Evolutionary conservation across 2,797 vertebrate genomes (phyloP).

Genomic region (Sebastes matsubarae): DNA sequence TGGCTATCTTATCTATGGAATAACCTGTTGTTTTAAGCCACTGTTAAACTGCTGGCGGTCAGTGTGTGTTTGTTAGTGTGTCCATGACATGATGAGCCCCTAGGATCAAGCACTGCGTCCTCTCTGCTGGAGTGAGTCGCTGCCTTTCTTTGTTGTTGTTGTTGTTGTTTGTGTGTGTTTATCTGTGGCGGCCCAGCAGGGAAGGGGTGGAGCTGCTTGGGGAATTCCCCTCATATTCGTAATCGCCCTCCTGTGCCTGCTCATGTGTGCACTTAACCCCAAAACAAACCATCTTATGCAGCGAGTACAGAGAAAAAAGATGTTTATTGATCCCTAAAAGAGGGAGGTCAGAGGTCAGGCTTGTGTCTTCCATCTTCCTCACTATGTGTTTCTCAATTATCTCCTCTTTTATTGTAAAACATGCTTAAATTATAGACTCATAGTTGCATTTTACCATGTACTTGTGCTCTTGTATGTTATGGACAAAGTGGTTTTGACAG

Average conservation of each 20-base stretch:
- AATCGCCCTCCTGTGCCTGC: constrained; percentile 33
- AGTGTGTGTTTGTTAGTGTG: background rate
- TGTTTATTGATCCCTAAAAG: constrained; percentile 21
- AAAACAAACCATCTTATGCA: constrained; percentile 4
- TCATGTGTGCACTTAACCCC: constrained; percentile 5
- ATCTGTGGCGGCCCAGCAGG: constrained; percentile 34
- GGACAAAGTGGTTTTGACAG: constrained; percentile 44
- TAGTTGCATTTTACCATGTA: background rate
- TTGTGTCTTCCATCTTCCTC: background rate
- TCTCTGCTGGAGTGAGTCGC: constrained; percentile 15
- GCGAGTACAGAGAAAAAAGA: background rate
- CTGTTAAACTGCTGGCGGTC: constrained; percentile 13
- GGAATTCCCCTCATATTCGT: constrained; percentile 61
- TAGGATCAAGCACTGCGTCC: background rate
- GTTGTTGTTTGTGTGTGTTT: constrained; percentile 51
- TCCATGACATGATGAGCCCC: constrained; percentile 17
- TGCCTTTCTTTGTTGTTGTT: constrained; percentile 23
- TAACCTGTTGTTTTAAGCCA: constrained; percentile 51
- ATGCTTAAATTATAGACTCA: background rate
- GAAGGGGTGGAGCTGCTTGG: constrained; percentile 41
- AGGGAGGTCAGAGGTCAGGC: constrained; percentile 7
- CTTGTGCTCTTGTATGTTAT: constrained; percentile 11
- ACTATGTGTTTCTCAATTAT: background rate
- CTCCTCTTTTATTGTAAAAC: background rate
- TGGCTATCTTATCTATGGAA: constrained; percentile 43